Evolutionary conservation across 1,140 invertebrate species (phyloP).

Genomic region (Muscidifurax raptorellus): DNA sequence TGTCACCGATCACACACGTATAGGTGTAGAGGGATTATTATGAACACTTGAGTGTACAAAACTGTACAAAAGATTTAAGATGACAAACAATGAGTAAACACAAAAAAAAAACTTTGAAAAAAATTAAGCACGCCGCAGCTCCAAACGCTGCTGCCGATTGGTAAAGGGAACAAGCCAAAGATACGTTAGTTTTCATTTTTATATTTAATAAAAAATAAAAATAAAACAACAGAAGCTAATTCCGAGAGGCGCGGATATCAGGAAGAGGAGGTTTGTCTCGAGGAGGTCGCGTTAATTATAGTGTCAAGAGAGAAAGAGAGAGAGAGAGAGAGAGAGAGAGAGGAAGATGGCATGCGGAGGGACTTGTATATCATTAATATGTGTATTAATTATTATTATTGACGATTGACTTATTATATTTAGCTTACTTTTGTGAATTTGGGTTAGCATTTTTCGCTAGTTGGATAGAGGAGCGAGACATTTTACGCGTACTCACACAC

Average conservation of each 20-base stretch:
- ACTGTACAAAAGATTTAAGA: constrained; percentile 66
- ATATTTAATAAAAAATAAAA: constrained; percentile 72
- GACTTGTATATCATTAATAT: constrained; percentile 9
- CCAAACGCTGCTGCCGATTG: constrained; percentile 69
- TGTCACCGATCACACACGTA: constrained; percentile 35
- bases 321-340: too few species aligned
- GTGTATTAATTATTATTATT: not conserved
- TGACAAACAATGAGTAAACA: constrained; percentile 54
- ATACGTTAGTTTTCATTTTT: constrained; percentile 77
- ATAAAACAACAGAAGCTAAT: constrained; percentile 55
- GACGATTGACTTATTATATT: constrained; percentile 17
- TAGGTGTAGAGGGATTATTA: constrained; percentile 46
- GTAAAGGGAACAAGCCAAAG: constrained; percentile 77
- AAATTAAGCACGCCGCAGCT: constrained; percentile 67
- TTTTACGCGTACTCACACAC: not conserved
- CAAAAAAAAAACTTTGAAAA: constrained; percentile 54
- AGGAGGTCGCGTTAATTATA: not conserved
- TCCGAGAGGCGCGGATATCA: constrained; percentile 41
- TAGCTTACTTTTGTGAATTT: not conserved
- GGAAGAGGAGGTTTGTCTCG: not conserved
- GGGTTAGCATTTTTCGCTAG: constrained; percentile 4
- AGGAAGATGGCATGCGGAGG: not conserved
- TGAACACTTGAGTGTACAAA: constrained; percentile 69
- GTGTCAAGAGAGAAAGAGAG: not conserved
- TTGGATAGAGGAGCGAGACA: not conserved